Evolutionary conservation across 2,113 vertebrate species (phyloP).

Genomic region (Sciurus niger): DNA sequence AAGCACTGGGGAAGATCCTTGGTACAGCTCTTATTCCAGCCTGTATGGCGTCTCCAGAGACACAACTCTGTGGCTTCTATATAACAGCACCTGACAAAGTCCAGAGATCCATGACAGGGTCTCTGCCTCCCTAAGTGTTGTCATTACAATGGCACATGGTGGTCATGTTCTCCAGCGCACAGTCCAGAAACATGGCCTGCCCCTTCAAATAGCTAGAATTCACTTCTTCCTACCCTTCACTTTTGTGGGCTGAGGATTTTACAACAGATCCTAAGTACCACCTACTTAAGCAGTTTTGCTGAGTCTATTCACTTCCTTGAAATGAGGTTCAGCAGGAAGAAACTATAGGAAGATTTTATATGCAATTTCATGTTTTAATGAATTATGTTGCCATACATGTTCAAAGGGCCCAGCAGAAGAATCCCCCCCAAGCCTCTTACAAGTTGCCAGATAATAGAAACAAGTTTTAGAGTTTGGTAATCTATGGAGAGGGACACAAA

Average conservation of each 20-base stretch:
- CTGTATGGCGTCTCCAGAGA: too few species aligned
- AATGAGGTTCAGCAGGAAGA: not conserved
- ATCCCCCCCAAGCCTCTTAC: not conserved
- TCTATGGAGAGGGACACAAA: not conserved
- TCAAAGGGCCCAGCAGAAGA: not conserved
- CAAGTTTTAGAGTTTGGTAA: not conserved
- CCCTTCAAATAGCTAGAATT: not conserved
- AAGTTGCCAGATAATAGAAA: not conserved
- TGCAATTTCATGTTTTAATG: not conserved
- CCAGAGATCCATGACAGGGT: too few species aligned
- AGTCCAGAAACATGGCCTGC: not conserved
- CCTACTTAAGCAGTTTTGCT: not conserved
- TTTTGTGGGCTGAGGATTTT: not conserved
- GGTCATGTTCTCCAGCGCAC: not conserved
- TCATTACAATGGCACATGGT: not conserved
- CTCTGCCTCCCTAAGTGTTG: not conserved
- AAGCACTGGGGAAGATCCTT: not conserved
- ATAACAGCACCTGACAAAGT: too few species aligned
- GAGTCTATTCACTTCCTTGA: not conserved
- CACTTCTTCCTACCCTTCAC: not conserved
- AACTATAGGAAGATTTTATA: not conserved
- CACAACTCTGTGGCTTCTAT: not conserved
- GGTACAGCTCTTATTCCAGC: too few species aligned
- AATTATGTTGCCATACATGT: not conserved
- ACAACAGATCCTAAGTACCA: not conserved